phyloP scores from a whole-genome alignment of 2,113 vertebrate species.

The Lagenorhynchus albirostris region DNA sequence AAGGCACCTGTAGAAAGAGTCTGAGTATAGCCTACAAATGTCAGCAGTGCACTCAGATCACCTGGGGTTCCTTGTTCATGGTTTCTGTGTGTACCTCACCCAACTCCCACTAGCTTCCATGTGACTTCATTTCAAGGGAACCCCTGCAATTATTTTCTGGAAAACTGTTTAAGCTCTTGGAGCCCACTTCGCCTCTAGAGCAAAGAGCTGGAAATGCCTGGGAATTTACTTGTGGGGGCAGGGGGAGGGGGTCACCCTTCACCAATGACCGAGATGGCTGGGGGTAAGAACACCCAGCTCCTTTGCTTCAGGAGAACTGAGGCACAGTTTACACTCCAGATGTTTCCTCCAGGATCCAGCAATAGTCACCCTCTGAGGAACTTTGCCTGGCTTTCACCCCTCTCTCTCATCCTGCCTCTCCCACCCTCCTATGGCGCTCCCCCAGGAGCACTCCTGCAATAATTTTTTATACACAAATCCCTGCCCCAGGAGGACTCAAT shows the following conservation, averaged over 20 bases:
- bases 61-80: too few relatives aligned
- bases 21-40: neutral
- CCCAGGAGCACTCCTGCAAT: neutral
- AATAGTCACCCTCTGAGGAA: neutral
- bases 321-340: neutral
- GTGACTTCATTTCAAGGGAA: neutral
- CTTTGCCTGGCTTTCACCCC: neutral
- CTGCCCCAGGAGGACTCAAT: neutral
- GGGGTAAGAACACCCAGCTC: neutral
- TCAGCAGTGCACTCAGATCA: neutral
- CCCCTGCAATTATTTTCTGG: neutral
- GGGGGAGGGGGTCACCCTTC: neutral
- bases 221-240: neutral
- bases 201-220: neutral
- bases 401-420: neutral
- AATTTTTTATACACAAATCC: neutral
- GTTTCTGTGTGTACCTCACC: neutral
- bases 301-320: neutral
- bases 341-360: neutral
- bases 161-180: neutral
- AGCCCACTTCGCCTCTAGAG: neutral
- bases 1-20: neutral
- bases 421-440: accelerated
- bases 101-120: neutral
- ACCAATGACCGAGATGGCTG: neutral